phyloP scores from a whole-genome alignment of 2,888 invertebrate genomes.

The Meloe dianella region DNA sequence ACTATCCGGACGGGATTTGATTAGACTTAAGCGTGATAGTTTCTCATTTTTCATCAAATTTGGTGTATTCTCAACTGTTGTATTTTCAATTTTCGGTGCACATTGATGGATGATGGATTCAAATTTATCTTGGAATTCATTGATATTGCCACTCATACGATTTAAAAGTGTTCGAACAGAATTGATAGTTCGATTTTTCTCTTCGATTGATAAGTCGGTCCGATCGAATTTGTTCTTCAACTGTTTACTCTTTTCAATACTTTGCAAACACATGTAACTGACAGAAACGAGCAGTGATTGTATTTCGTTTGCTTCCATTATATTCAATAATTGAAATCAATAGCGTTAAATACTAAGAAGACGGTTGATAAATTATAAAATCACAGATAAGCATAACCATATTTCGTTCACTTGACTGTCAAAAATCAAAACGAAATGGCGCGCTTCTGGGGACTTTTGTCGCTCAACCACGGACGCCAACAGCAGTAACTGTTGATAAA shows the following conservation, averaged over 20 bases:
- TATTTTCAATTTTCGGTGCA: background rate
- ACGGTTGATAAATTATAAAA: no score
- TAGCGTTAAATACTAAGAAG: background rate
- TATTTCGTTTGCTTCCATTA: background rate
- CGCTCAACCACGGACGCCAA: no score
- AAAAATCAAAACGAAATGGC: no score
- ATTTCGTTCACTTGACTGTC: no score
- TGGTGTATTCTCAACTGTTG: no score
- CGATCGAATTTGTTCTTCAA: background rate
- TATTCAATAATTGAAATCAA: background rate
- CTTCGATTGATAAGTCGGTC: background rate
- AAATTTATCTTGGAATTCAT: background rate
- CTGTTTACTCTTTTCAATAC: background rate
- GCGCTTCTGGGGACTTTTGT: no score
- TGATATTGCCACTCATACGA: background rate
- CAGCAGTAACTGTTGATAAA: no score
- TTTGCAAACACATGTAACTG: background rate
- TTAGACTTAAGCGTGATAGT: constrained; percentile 3
- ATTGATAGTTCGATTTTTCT: background rate
- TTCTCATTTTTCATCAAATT: background rate
- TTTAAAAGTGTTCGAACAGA: background rate
- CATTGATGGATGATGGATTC: background rate
- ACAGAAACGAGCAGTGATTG: background rate
- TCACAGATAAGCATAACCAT: no score
- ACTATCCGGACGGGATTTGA: constrained; percentile 8